A percentile compares a stretch with the other conserved stretches of the same genome.
Evolutionary conservation across 2,797 vertebrate species (phyloP).

Genomic region (Thunnus albacares): DNA sequence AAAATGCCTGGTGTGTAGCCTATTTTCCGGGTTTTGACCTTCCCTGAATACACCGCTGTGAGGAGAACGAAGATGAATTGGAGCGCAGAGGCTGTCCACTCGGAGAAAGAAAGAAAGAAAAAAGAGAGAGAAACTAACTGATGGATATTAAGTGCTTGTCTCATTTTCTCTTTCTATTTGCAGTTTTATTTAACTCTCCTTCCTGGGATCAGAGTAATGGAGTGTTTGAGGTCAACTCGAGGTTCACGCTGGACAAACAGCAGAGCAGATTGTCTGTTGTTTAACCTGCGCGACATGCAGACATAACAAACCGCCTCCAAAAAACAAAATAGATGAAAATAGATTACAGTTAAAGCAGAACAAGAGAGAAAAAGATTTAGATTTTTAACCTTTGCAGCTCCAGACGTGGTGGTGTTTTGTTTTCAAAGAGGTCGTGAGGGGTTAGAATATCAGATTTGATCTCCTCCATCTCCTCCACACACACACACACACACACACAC

Average conservation of each 20-base stretch:
- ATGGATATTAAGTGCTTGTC: slow-evolving; percentile 50
- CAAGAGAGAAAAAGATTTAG: slow-evolving; percentile 6
- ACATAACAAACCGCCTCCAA: slow-evolving; percentile 38
- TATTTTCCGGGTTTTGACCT: slow-evolving; percentile 79
- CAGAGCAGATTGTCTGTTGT: slow-evolving; percentile 26
- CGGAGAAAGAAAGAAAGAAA: neutral
- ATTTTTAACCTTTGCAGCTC: neutral
- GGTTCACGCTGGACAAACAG: slow-evolving; percentile 31
- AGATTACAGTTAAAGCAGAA: slow-evolving; percentile 18
- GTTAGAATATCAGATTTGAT: slow-evolving; percentile 6
- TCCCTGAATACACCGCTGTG: slow-evolving; percentile 55
- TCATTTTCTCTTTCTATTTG: slow-evolving; percentile 25
- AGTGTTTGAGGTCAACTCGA: slow-evolving; percentile 46
- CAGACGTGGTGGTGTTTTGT: slow-evolving; percentile 20
- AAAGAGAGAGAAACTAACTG: slow-evolving; percentile 16
- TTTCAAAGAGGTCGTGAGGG: neutral
- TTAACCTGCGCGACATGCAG: slow-evolving; percentile 51
- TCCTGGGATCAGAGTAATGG: slow-evolving; percentile 43
- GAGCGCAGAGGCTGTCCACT: slow-evolving; percentile 45
- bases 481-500: no score
- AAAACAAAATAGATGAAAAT: slow-evolving; percentile 40
- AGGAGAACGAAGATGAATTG: slow-evolving; percentile 74
- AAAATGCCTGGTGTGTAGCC: slow-evolving; percentile 71
- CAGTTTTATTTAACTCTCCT: neutral
- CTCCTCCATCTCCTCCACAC: neutral